A percentile compares a stretch with the other conserved stretches of the same genome.
Evolutionary conservation across 2,888 invertebrate genomes (phyloP).

Genomic region (Hylaea fasciaria): DNA sequence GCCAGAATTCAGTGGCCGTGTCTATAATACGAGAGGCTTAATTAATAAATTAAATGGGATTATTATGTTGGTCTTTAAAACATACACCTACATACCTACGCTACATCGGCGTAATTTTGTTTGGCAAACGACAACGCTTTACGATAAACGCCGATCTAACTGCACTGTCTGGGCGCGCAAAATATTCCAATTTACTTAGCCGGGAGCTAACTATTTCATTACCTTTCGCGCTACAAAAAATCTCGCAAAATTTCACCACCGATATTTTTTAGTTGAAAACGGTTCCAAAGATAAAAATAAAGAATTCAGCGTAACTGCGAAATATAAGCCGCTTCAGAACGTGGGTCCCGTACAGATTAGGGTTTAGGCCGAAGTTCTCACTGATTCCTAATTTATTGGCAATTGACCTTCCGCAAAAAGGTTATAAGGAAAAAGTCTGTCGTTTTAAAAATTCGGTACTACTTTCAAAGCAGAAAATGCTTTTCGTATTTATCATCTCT

Average conservation of each 20-base stretch:
- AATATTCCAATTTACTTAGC: not conserved
- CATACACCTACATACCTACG: too few species aligned
- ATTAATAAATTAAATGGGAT: too few species aligned
- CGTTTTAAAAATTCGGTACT: not conserved
- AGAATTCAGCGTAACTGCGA: conserved; percentile 36
- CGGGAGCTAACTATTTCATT: too few species aligned
- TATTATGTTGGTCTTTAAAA: too few species aligned
- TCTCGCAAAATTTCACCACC: too few species aligned
- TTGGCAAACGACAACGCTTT: not conserved
- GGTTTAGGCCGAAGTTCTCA: conserved; percentile 42
- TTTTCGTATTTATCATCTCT: too few species aligned
- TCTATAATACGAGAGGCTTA: too few species aligned
- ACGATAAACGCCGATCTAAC: not conserved
- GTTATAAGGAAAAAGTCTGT: conserved; percentile 9
- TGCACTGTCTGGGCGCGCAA: not conserved
- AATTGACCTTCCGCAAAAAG: conserved; percentile 30
- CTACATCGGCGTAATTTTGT: not conserved
- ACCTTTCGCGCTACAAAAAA: too few species aligned
- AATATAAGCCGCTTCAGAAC: conserved; percentile 37
- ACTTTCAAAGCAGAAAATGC: not conserved
- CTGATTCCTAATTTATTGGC: conserved; percentile 44
- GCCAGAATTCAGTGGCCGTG: too few species aligned
- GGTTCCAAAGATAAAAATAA: conserved; percentile 37
- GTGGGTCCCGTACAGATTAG: conserved; percentile 49
- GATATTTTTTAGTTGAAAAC: conserved; percentile 7